A percentile compares a stretch with the other conserved stretches of the same genome.
These are phyloP conservation scores for Pogonomyrmex californicus DNA, from an alignment of 1,140 invertebrate species.

Conservation along the genomic window DNA sequence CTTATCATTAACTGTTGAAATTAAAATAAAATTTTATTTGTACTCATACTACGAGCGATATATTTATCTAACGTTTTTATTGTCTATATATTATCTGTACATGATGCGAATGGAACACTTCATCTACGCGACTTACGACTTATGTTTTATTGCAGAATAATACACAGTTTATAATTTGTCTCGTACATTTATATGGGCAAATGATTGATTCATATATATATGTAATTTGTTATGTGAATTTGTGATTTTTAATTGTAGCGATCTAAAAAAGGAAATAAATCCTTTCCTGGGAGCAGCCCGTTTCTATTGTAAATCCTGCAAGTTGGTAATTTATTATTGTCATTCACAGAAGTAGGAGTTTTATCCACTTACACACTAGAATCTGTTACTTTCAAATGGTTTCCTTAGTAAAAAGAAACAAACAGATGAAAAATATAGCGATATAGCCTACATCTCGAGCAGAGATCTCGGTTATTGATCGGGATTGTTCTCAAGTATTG, in stretches of 20 bases:
- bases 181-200: slow-evolving; percentile 67
- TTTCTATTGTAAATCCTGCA: slow-evolving; percentile 58
- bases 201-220: slow-evolving; percentile 66
- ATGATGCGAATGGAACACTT: slow-evolving; percentile 56
- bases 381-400: slow-evolving; percentile 64
- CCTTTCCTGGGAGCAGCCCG: slow-evolving; percentile 61
- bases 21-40: slow-evolving; percentile 40
- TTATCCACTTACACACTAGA: slow-evolving; percentile 77
- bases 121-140: slow-evolving; percentile 40
- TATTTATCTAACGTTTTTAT: slow-evolving; percentile 46
- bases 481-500: slow-evolving; percentile 58
- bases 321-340: slow-evolving; percentile 78
- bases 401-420: slow-evolving; percentile 41
- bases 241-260: neutral
- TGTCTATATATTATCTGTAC: slow-evolving; percentile 52
- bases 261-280: slow-evolving; percentile 1
- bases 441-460: slow-evolving; percentile 44
- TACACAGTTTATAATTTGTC: slow-evolving; percentile 20
- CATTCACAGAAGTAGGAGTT: slow-evolving; percentile 80
- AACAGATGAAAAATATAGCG: slow-evolving; percentile 42
- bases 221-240: slow-evolving; percentile 28
- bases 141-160: slow-evolving; percentile 56
- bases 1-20: slow-evolving; percentile 16
- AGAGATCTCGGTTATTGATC: slow-evolving; percentile 53
- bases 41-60: slow-evolving; percentile 41